Conservation (phyloP, 2,888 invertebrate genomes). For the Folsomia candida region DNA sequence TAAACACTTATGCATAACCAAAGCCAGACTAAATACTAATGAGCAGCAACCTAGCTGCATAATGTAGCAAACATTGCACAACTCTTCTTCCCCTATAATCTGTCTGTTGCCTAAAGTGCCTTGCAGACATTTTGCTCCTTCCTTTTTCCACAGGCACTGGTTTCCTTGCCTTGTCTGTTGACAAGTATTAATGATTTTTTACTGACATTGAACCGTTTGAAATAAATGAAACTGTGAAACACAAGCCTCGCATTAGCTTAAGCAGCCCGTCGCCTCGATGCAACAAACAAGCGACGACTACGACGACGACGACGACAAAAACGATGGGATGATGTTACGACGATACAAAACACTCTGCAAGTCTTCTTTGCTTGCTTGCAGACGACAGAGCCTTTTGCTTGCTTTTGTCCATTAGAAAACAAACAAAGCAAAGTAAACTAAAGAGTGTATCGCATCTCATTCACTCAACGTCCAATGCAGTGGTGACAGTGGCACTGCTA, state of each 20-base stretch:
- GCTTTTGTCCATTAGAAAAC: not conserved
- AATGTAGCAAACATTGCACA: no score
- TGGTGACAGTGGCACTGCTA: not conserved
- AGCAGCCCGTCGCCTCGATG: no score
- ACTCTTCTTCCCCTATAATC: no score
- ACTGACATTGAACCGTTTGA: not conserved
- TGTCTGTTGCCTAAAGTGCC: no score
- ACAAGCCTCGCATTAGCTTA: not conserved
- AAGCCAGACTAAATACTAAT: no score
- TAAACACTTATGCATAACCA: no score
- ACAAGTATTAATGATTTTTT: slow-evolving; percentile 13
- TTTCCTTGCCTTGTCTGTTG: not conserved
- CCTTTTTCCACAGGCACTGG: not conserved
- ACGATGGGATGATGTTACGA: not conserved
- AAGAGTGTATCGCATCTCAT: not conserved
- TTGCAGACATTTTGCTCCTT: no score
- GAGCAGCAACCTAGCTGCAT: no score
- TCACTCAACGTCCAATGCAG: not conserved
- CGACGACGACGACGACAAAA: no score
- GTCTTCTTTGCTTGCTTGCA: not conserved
- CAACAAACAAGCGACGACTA: no score
- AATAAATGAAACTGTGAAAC: not conserved
- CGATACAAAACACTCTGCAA: not conserved
- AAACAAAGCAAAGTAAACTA: not conserved
- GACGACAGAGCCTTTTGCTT: not conserved